phyloP scores from a whole-genome alignment of 2,797 vertebrate genomes.

The Fundulus diaphanus region DNA sequence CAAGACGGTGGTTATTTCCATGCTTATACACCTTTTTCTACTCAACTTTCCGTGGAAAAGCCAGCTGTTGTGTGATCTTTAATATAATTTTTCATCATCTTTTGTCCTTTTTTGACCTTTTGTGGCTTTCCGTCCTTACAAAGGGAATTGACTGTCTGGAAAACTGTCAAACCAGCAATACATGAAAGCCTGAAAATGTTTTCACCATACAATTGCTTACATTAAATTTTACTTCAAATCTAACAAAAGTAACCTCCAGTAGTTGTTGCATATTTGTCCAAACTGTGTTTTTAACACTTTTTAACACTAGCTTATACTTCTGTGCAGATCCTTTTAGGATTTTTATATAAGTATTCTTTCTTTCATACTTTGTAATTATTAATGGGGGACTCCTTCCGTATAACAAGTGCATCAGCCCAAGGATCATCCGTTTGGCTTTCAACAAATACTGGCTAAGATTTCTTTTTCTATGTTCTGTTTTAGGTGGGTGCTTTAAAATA shows the following conservation, averaged over 20 bases:
- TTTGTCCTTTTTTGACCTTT: background rate
- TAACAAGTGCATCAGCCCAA: background rate
- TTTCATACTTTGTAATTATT: background rate
- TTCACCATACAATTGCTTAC: background rate
- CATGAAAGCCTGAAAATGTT: background rate
- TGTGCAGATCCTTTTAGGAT: background rate
- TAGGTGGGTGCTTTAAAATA: background rate
- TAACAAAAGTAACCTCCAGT: background rate
- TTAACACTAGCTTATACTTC: background rate
- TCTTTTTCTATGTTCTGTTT: background rate
- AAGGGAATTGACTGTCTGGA: background rate
- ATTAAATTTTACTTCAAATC: background rate
- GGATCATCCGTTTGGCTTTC: background rate
- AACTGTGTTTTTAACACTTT: background rate
- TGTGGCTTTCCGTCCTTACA: background rate
- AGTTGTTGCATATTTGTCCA: background rate
- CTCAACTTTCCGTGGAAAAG: background rate
- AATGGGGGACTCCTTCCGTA: background rate
- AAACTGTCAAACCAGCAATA: background rate
- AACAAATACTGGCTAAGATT: background rate
- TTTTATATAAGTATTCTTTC: background rate
- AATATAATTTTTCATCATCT: too few species aligned
- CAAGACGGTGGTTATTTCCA: background rate
- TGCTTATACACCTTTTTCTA: background rate
- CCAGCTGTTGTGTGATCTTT: too few species aligned